Base-by-base conservation (phyloP, 2,797 vertebrate species). In the Scarus forsteni region DNA sequence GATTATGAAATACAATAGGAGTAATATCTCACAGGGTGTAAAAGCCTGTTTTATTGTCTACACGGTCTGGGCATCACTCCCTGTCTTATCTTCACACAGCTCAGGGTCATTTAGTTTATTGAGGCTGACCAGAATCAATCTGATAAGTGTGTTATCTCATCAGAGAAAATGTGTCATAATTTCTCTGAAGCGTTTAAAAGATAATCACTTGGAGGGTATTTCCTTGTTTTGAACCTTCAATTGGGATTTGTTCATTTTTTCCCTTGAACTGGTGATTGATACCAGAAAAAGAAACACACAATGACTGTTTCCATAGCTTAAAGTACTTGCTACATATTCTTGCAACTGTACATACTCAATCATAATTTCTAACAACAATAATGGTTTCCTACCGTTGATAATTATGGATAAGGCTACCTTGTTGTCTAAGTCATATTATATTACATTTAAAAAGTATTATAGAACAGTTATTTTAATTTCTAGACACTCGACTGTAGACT, bases 31-130 rank as follows among this genome's bases (percentile, higher is more conserved):
- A 12, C 1, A 65, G 10, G 5, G 1, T 42, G 10, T 67, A 67
- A 53, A 51, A 61, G 54, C 38, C 18, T 0, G 1, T 57, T 60
- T 56, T 62, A 50, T 44, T 58, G 52, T 8, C 66, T 60, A 67
- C 34, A 68, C n/a, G 39, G 1, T 58, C 5, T 0, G 36, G 16
- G 39, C n/a, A n/a, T 71, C 39, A 1, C n/a, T 44, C 36, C 40
- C 36, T 12, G 27, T 61, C 60, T 79, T 82, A 79, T 84, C 59
- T 34, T 13, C 12, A 8, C 36, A 56, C 35, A 46, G 3, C 66
- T 73, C 3, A 0, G 19, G 10, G 48, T 64, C 3, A 5, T 66
- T 63, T 55, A 53, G 40, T 81, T 85, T 83, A 66, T 69, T 68
- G 66, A 38, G 19, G 38, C 35, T 69, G 68, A 66, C 59, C 54